Evolutionary conservation across 2,113 vertebrate genomes (phyloP).

Genomic region (Blennius ocellaris): DNA sequence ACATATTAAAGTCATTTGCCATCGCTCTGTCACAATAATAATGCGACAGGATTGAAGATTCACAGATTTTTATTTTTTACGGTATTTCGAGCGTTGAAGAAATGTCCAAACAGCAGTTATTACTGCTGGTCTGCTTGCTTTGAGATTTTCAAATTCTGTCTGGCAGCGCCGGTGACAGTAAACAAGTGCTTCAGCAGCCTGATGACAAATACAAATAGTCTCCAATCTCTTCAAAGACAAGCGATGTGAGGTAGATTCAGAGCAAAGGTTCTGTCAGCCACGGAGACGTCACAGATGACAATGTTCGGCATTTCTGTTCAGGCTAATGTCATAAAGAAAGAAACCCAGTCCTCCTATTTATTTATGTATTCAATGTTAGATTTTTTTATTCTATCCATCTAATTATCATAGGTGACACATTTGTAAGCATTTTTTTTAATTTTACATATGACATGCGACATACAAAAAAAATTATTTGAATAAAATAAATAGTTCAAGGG

Average conservation of each 20-base stretch:
- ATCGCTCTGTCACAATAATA: conserved; percentile 41
- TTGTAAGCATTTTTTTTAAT: too few relatives aligned
- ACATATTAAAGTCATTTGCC: conserved; percentile 40
- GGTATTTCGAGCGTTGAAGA: conserved; percentile 36
- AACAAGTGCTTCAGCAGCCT: conserved; percentile 53
- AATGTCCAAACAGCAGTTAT: conserved; percentile 67
- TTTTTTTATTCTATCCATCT: too few relatives aligned
- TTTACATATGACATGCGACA: too few relatives aligned
- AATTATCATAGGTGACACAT: too few relatives aligned
- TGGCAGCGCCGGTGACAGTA: conserved; percentile 42
- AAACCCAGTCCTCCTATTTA: too few relatives aligned
- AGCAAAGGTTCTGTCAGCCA: conserved; percentile 23
- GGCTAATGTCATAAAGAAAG: too few relatives aligned
- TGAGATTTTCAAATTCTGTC: conserved; percentile 52
- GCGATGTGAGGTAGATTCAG: conserved; percentile 29
- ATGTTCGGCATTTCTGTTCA: conserved; percentile 11
- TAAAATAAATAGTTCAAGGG: too few relatives aligned
- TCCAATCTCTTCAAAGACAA: conserved; percentile 58
- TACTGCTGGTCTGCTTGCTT: conserved; percentile 53
- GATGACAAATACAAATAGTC: conserved; percentile 66
- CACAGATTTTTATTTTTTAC: conserved; percentile 9
- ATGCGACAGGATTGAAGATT: conserved; percentile 36
- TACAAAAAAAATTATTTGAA: too few relatives aligned
- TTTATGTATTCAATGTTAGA: too few relatives aligned
- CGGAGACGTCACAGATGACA: conserved; percentile 27